A percentile compares a stretch with the other conserved stretches of the same genome.
These are phyloP conservation scores for Neosalanx taihuensis DNA, from an alignment of 2,797 vertebrate genomes.

Conservation along the genomic window DNA sequence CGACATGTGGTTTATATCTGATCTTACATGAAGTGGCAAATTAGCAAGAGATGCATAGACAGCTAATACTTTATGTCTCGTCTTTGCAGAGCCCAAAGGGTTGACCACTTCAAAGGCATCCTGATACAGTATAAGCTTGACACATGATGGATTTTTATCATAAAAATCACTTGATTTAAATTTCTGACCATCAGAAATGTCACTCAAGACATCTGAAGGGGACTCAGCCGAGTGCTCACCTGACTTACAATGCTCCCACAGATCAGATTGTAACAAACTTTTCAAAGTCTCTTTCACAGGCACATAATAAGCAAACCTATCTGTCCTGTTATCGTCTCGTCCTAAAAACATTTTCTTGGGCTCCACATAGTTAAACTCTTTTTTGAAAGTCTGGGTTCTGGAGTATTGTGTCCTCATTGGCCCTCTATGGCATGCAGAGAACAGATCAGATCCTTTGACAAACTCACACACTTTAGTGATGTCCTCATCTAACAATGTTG, in stretches of 20 bases:
- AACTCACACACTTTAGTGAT: no score
- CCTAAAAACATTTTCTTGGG: constrained; percentile 21
- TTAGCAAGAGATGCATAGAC: constrained; percentile 28
- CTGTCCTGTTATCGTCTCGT: constrained; percentile 28
- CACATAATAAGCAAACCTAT: constrained; percentile 27
- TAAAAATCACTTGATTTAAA: no score
- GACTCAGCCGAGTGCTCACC: no score
- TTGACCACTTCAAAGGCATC: constrained; percentile 31
- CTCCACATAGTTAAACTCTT: constrained; percentile 12
- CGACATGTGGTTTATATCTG: constrained; percentile 20
- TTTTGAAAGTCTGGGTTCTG: constrained; percentile 13
- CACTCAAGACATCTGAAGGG: no score
- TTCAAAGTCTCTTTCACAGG: constrained; percentile 12
- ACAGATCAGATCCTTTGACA: constrained; percentile 32
- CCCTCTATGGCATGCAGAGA: constrained; percentile 26
- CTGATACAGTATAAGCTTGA: constrained; percentile 30
- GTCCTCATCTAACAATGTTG: no score
- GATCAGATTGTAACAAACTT: constrained; percentile 9
- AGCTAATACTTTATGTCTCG: constrained; percentile 21
- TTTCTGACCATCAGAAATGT: no score
- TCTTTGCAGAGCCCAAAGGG: constrained; percentile 19
- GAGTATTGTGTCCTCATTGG: constrained; percentile 30
- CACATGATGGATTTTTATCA: neutral
- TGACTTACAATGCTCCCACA: constrained; percentile 3
- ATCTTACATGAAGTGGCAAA: constrained; percentile 13